Percentiles rank a stretch among this genome's conserved stretches.
These are phyloP conservation scores for Clusia tigrina DNA, from an alignment of 2,888 invertebrate species.

Conservation along the genomic window DNA sequence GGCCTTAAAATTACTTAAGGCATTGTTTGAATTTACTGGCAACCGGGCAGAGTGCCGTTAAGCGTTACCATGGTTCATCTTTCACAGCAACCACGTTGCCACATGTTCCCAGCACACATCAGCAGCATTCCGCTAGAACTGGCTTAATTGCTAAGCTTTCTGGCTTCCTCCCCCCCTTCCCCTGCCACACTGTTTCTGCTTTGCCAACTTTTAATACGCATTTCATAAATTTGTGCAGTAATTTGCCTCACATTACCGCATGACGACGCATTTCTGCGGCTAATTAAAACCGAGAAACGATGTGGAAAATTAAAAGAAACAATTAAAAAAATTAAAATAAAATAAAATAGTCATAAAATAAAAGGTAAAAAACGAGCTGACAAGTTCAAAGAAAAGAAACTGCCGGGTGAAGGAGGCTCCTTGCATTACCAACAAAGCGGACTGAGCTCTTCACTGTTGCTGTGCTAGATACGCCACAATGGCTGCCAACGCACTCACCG, in stretches of 20 bases:
- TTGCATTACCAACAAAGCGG: not conserved
- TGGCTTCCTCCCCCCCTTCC: not conserved
- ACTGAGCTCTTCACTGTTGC: not conserved
- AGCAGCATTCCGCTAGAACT: too few species aligned
- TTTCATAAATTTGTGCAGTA: constrained; percentile 4
- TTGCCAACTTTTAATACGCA: not conserved
- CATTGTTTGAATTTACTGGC: too few species aligned
- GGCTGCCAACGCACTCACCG: not conserved
- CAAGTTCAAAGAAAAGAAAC: too few species aligned
- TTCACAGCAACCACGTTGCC: too few species aligned
- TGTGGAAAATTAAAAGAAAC: constrained; percentile 36
- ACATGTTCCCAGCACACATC: too few species aligned
- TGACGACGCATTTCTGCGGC: constrained; percentile 41
- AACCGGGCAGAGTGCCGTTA: too few species aligned
- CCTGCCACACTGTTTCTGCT: not conserved
- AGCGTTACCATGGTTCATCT: too few species aligned
- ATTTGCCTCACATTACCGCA: constrained; percentile 27
- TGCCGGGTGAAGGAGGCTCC: too few species aligned
- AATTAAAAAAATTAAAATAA: not conserved
- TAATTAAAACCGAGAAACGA: constrained; percentile 41
- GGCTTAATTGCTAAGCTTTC: too few species aligned
- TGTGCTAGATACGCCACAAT: not conserved
- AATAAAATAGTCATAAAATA: too few species aligned
- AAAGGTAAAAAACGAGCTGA: too few species aligned
- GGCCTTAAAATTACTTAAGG: too few species aligned